Conservation (phyloP, 2,113 vertebrate species). For the Chaetorhynchus papuensis region DNA sequence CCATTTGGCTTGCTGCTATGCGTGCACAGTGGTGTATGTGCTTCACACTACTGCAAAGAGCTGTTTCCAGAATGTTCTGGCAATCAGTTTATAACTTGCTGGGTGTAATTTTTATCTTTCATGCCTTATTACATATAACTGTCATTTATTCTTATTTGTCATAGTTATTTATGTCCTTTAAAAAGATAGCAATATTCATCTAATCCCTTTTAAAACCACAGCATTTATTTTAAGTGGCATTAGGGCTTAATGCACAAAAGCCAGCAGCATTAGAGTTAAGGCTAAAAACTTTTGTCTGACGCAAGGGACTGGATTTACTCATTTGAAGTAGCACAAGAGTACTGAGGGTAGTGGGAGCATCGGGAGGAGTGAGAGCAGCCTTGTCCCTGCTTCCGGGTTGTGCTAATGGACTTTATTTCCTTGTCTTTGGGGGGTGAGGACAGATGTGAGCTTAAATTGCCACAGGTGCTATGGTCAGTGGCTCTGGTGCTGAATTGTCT, state of each 20-base stretch:
- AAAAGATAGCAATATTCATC: background rate
- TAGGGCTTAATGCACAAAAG: background rate
- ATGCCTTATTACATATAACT: background rate
- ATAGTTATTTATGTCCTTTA: background rate
- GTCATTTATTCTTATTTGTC: background rate
- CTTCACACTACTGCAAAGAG: background rate
- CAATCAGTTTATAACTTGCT: background rate
- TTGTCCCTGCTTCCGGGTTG: accelerated
- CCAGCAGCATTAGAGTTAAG: background rate
- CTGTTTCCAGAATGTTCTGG: background rate
- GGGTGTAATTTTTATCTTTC: background rate
- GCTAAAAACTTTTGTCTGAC: background rate
- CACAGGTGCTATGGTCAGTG: background rate
- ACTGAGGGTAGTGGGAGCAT: background rate
- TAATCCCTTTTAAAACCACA: background rate
- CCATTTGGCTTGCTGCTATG: accelerated
- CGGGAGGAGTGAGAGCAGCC: accelerated
- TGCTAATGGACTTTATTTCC: accelerated
- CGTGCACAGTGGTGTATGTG: background rate
- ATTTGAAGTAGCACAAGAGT: background rate
- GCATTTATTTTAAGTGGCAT: background rate
- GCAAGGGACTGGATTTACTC: background rate
- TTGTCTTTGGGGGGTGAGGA: background rate
- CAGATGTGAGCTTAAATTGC: accelerated
- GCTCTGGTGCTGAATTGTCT: background rate